Conservation (phyloP, 2,113 vertebrate species). For the Hyla sarda region DNA sequence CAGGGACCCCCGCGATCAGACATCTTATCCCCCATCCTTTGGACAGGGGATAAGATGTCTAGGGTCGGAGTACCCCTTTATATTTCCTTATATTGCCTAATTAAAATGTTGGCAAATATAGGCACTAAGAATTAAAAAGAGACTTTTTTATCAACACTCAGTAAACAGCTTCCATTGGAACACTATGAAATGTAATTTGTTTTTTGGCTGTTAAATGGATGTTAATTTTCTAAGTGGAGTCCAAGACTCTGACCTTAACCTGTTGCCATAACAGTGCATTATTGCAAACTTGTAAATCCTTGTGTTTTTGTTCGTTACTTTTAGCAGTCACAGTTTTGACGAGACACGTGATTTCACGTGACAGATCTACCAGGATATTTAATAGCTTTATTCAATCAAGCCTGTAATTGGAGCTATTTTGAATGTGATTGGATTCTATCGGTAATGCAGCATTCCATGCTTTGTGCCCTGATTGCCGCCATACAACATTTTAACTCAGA, state of each 20-base stretch:
- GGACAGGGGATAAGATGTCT: no score
- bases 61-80: no score
- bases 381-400: conserved; percentile 54
- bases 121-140: no score
- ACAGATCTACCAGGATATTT: conserved; percentile 58
- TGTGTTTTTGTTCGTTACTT: neutral
- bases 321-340: neutral
- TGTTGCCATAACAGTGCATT: no score
- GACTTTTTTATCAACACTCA: neutral
- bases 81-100: no score
- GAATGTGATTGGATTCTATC: conserved; percentile 59
- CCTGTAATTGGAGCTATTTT: conserved; percentile 47
- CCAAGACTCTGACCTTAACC: neutral
- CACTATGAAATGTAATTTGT: neutral
- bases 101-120: no score
- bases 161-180: neutral
- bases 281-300: neutral
- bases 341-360: conserved; percentile 1
- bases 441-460: conserved; percentile 33
- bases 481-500: conserved; percentile 53
- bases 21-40: no score
- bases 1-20: no score
- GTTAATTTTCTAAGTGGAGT: no score
- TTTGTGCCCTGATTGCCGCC: conserved; percentile 16
- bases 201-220: neutral